phyloP scores from a whole-genome alignment of 2,113 vertebrate genomes.

The Pedionomus torquatus region DNA sequence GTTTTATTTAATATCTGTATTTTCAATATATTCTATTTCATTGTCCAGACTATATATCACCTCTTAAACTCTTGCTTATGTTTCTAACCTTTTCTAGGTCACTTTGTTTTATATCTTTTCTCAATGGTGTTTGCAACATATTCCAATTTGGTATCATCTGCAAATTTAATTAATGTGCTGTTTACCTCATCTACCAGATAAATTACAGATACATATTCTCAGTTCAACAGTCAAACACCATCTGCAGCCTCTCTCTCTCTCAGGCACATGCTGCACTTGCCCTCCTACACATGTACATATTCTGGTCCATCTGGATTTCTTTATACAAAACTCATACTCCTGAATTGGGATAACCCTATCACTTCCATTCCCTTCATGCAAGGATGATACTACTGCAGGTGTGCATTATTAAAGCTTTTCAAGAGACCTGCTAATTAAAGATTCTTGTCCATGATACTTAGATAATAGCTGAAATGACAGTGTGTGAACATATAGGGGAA shows the following conservation, averaged over 20 bases:
- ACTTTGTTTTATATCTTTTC: slow-evolving; percentile 49
- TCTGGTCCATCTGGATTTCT: slow-evolving; percentile 52
- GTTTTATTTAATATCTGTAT: neutral
- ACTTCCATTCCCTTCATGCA: neutral
- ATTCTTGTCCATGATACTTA: neutral
- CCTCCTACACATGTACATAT: slow-evolving; percentile 8
- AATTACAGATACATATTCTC: slow-evolving; percentile 66
- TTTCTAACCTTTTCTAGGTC: slow-evolving; percentile 50
- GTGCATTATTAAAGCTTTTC: neutral
- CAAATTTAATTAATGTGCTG: slow-evolving; percentile 68
- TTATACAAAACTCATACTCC: neutral
- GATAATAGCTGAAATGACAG: neutral
- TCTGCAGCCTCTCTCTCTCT: slow-evolving; percentile 40
- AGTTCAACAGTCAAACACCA: slow-evolving; percentile 70
- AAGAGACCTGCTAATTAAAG: neutral
- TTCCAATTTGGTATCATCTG: slow-evolving; percentile 59
- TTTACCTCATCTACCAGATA: slow-evolving; percentile 66
- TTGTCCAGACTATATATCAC: neutral
- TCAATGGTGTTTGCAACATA: slow-evolving; percentile 21
- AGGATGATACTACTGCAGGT: neutral
- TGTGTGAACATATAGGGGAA: neutral
- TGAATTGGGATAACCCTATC: slow-evolving; percentile 10
- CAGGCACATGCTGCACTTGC: slow-evolving; percentile 21
- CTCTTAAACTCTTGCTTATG: neutral
- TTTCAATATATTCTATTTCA: neutral